Conservation (phyloP, 1,140 invertebrate species). For the Samia ricini region DNA sequence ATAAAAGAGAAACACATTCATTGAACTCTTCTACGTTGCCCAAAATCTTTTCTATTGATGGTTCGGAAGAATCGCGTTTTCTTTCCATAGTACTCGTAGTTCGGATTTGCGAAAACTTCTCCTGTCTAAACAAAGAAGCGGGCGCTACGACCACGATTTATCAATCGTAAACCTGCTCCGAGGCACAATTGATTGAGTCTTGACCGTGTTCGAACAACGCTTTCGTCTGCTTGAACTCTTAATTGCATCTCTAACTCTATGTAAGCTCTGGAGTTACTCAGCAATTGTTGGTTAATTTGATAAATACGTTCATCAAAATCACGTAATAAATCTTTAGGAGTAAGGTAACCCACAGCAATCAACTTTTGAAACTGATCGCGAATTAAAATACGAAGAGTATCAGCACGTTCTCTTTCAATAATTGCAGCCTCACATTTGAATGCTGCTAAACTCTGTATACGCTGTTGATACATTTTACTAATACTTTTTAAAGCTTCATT, state of each 20-base stretch:
- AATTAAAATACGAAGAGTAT: conserved; percentile 38
- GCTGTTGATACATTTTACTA: conserved; percentile 23
- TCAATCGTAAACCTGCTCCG: conserved; percentile 11
- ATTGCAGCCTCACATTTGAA: conserved; percentile 46
- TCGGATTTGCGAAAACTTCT: conserved; percentile 17
- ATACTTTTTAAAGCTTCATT: conserved; percentile 36
- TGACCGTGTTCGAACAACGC: conserved; percentile 33
- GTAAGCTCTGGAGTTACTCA: conserved; percentile 55
- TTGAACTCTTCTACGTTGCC: conserved; percentile 33
- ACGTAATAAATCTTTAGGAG: conserved; percentile 50
- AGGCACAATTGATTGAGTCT: conserved; percentile 48
- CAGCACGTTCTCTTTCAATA: conserved; percentile 50
- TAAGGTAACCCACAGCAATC: conserved; percentile 37
- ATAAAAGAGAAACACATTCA: conserved; percentile 29
- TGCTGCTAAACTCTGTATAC: conserved; percentile 31
- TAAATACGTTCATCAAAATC: conserved; percentile 58
- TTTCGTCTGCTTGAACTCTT: conserved; percentile 42
- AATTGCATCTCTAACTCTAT: conserved; percentile 45
- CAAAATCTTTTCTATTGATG: conserved; percentile 13
- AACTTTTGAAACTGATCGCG: conserved; percentile 46
- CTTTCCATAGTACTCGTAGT: conserved; percentile 23
- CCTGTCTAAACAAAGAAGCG: conserved; percentile 14
- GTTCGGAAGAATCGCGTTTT: conserved; percentile 8
- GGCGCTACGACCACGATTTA: conserved; percentile 26
- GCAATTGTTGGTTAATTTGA: conserved; percentile 60